Evolutionary conservation across 2,797 vertebrate species (phyloP), one percentile per base, ranked within the genome.

Genomic region (Falco biarmicus): DNA sequence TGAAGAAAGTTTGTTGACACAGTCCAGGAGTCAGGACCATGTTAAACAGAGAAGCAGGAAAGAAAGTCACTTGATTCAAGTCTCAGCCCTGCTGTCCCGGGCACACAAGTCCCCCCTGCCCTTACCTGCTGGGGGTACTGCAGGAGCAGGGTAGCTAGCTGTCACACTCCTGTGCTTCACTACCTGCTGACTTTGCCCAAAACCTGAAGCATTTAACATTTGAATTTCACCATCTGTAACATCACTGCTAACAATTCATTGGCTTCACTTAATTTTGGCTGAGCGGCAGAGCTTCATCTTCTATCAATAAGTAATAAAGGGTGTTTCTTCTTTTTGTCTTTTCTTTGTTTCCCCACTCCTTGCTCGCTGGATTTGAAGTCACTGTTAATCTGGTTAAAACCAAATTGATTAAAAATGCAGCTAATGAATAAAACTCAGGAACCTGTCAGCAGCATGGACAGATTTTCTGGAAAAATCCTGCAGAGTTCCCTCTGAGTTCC

Each of bases 1-100:
- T 61, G 53, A 86, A 97, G 87, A 75, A 68, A 93, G 43, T 87
- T 93, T 93, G 43, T 51, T 88, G 76, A 64, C 78, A 53, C 21
- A 14, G 45, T 54, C 37, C 47, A 69, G 50, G 64, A 47, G 48
- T 70, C 90, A 86, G 47, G 13, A 82, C 9, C 76, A 51, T 10
- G 1, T 78, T 64, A 74, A 90, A 89, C 63, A 65, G n/a, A 74
- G 70, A 47, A 71, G 34, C 0, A 0, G 11, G 20, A 70, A 77
- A 83, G 91, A 90, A 81, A 89, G 20, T 32, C 89, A 69, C 82
- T 85, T 93, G 60, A 91, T 86, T 53, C 0, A 0, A 77, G 60
- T 45, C 37, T 50, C 61, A 85, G 3, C 15, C 45, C n/a, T 84
- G 56, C 48, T 1, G 0, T 32, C 34, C 47, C 63, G 56, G 48